These are phyloP conservation scores for Cirrhinus molitorella DNA, from an alignment of 2,797 vertebrate genomes.

Conservation along the genomic window DNA sequence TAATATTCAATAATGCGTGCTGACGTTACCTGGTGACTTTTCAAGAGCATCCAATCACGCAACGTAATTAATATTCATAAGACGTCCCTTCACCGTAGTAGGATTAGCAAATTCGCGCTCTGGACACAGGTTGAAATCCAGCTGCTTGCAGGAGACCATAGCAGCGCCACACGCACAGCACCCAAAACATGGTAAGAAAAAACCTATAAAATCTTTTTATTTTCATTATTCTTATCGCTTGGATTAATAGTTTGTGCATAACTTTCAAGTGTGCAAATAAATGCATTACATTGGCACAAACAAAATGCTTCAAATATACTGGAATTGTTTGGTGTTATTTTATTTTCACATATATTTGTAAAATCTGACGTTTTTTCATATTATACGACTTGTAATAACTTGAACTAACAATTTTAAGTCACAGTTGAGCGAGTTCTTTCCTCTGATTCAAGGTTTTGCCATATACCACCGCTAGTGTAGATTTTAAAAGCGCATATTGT, in stretches of 20 bases:
- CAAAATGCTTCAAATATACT: not conserved
- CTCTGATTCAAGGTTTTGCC: not conserved
- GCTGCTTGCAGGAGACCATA: conserved; percentile 56
- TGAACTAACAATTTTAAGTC: too few species aligned
- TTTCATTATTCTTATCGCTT: not conserved
- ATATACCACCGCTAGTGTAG: not conserved
- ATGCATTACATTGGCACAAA: not conserved
- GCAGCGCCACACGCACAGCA: conserved; percentile 51
- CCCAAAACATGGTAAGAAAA: conserved; percentile 60
- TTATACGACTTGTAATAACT: not conserved
- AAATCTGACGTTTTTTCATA: not conserved
- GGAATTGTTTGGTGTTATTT: not conserved
- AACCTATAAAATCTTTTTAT: not conserved
- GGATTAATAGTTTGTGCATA: too few species aligned
- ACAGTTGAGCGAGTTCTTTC: not conserved
- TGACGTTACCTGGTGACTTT: not conserved
- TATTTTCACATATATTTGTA: not conserved
- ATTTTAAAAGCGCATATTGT: not conserved
- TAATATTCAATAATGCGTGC: not conserved
- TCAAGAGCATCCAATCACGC: conserved; percentile 1
- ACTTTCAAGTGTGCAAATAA: not conserved
- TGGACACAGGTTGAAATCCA: conserved; percentile 64
- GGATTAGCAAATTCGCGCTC: not conserved
- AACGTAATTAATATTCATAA: conserved; percentile 31
- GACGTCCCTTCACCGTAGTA: not conserved